Conservation (phyloP, 2,113 vertebrate genomes). For the Monarcha castaneiventris region DNA sequence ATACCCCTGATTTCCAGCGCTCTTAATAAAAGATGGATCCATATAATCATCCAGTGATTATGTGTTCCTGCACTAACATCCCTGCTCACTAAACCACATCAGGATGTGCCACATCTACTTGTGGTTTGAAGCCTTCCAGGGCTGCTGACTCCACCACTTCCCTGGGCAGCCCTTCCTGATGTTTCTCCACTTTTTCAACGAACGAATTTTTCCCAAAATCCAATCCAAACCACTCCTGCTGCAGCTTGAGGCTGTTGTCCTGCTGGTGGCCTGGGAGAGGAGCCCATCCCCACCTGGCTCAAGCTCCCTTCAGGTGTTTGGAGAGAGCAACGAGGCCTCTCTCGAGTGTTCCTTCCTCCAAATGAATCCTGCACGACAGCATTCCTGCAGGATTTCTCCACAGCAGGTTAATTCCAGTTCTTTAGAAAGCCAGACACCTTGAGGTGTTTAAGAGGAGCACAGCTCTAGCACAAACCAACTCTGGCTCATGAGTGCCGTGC, state of each 20-base stretch:
- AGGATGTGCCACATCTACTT: neutral
- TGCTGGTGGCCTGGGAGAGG: neutral
- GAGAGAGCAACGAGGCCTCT: neutral
- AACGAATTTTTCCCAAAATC: neutral
- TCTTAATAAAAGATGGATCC: no score
- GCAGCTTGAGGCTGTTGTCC: neutral
- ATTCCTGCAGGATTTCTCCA: neutral
- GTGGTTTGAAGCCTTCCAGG: neutral
- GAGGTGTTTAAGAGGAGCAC: neutral
- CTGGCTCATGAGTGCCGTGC: neutral
- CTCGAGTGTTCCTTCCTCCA: neutral
- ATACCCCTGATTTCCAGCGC: no score
- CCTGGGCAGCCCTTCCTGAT: neutral
- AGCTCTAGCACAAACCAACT: neutral
- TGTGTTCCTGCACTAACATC: no score
- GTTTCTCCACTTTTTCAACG: neutral
- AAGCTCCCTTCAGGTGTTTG: neutral
- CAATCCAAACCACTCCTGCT: neutral
- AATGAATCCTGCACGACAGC: no score
- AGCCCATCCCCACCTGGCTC: neutral
- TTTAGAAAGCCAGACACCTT: neutral
- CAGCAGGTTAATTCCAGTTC: neutral
- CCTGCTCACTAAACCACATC: rapidly evolving
- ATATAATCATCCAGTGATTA: no score
- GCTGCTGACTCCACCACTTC: neutral